Percentiles rank a stretch among this genome's conserved stretches.
These are phyloP conservation scores for Pygocentrus nattereri DNA, from an alignment of 2,797 vertebrate genomes.

Conservation along the genomic window DNA sequence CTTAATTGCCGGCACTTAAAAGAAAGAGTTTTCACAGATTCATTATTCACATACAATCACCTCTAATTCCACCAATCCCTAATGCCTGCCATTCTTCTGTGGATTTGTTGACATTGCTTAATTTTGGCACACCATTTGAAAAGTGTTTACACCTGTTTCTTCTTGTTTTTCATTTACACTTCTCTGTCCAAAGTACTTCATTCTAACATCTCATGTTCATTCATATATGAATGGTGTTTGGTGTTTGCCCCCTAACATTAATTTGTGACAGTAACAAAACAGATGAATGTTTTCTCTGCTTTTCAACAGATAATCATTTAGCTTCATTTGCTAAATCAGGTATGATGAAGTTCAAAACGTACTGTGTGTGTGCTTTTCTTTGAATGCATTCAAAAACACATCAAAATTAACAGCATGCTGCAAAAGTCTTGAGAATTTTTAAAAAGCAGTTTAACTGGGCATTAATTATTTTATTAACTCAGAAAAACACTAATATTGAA, in stretches of 20 bases:
- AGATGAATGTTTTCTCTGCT: background rate
- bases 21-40: background rate
- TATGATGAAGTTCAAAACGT: too few relatives aligned
- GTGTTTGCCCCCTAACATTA: background rate
- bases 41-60: background rate
- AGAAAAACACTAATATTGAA: too few relatives aligned
- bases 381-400: too few relatives aligned
- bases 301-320: background rate
- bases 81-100: conserved; percentile 6
- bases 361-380: too few relatives aligned
- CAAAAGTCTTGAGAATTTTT: too few relatives aligned
- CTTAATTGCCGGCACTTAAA: conserved; percentile 17
- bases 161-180: background rate
- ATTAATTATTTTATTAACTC: too few relatives aligned
- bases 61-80: background rate
- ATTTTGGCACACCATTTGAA: background rate
- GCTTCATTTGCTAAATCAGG: too few relatives aligned
- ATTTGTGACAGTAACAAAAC: background rate
- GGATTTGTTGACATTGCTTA: background rate
- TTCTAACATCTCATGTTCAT: background rate
- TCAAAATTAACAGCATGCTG: too few relatives aligned
- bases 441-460: too few relatives aligned
- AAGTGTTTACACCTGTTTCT: conserved; percentile 8
- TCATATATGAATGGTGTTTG: background rate
- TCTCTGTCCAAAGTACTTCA: background rate